These are phyloP conservation scores for Tragelaphus strepsiceros DNA, from an alignment of 2,113 vertebrate genomes.

Conservation along the genomic window DNA sequence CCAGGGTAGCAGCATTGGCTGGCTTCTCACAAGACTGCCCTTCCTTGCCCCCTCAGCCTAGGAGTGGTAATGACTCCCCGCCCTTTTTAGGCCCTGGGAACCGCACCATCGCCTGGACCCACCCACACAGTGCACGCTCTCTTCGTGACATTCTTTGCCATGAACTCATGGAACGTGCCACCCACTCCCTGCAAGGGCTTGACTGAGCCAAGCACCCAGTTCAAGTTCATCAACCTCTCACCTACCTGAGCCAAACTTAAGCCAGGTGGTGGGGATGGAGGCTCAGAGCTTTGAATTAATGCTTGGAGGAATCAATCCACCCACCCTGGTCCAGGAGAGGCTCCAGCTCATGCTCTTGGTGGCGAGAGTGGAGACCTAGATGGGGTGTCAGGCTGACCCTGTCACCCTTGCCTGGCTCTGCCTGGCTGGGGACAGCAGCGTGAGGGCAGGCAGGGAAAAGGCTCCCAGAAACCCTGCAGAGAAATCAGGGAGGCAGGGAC, in stretches of 20 bases:
- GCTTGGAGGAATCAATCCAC: background rate
- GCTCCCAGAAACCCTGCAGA: background rate
- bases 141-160: background rate
- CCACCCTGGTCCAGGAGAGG: background rate
- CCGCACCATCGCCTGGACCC: background rate
- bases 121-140: background rate
- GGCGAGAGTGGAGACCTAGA: background rate
- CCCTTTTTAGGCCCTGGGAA: background rate
- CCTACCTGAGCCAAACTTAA: background rate
- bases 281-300: background rate
- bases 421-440: background rate
- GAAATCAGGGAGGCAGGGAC: background rate
- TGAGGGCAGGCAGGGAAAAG: background rate
- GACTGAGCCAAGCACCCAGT: background rate
- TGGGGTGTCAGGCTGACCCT: background rate
- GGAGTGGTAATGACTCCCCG: fast-evolving
- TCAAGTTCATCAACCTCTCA: too few relatives aligned
- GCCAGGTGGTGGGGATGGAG: too few relatives aligned
- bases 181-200: background rate
- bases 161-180: background rate
- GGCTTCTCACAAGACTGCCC: background rate
- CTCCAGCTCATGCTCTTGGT: background rate
- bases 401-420: background rate
- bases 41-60: background rate
- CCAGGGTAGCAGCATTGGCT: background rate